A percentile compares a stretch with the other conserved stretches of the same genome.
These are phyloP conservation scores for Protomyctophum bolini DNA, from an alignment of 2,113 vertebrate genomes.

Conservation along the genomic window DNA sequence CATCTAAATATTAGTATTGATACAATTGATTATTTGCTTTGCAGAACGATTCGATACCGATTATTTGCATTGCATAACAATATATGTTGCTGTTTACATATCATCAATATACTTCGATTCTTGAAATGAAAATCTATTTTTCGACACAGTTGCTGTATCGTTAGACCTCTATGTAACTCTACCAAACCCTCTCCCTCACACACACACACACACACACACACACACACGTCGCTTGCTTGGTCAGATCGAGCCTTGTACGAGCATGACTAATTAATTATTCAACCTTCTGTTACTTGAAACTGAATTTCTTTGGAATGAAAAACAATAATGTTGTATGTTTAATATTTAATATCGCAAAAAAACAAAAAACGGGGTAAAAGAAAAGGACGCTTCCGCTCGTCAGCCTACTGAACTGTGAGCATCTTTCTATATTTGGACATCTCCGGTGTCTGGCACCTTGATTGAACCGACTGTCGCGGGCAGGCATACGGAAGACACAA, in stretches of 20 bases:
- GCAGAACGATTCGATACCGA: too few species aligned
- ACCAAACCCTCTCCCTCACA: too few species aligned
- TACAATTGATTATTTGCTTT: too few species aligned
- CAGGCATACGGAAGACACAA: not conserved
- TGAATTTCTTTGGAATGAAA: not conserved
- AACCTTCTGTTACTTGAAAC: not conserved
- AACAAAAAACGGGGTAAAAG: not conserved
- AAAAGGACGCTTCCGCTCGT: too few species aligned
- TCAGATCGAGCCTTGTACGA: not conserved
- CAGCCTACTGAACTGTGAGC: not conserved
- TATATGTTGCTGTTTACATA: too few species aligned
- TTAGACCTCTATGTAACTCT: too few species aligned
- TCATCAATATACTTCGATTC: too few species aligned
- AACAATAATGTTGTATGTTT: not conserved
- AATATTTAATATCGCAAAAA: not conserved
- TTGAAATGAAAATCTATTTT: too few species aligned
- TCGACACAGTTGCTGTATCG: too few species aligned
- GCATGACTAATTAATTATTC: not conserved
- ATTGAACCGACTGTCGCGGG: not conserved
- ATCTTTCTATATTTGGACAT: not conserved
- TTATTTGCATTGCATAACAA: too few species aligned
- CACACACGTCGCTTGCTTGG: not conserved
- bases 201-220: too few species aligned
- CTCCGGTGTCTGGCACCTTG: not conserved
- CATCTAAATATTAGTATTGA: too few species aligned